These are phyloP conservation scores for Drosophila ohnishii DNA, from an alignment of 1,140 invertebrate genomes.

Conservation along the genomic window DNA sequence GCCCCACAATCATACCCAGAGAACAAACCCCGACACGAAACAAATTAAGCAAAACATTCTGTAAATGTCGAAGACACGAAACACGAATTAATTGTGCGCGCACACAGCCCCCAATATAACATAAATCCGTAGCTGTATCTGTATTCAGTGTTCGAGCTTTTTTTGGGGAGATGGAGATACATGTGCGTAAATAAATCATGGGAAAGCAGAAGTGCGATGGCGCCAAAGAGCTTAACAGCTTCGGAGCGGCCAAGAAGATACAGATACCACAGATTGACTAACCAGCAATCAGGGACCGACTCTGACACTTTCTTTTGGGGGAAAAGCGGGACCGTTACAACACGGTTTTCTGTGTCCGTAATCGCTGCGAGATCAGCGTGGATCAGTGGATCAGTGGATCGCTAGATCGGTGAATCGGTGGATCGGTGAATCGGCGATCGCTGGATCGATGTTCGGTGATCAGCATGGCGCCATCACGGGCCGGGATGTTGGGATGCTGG, in stretches of 20 bases:
- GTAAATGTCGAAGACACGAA: slow-evolving; percentile 73
- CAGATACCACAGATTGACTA: slow-evolving; percentile 37
- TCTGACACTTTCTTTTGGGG: slow-evolving; percentile 69
- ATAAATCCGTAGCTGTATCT: slow-evolving; percentile 20
- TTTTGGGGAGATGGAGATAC: slow-evolving; percentile 55
- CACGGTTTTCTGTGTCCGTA: slow-evolving; percentile 45
- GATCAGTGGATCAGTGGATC: slow-evolving; percentile 40
- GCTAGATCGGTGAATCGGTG: slow-evolving; percentile 17
- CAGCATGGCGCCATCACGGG: slow-evolving; percentile 64
- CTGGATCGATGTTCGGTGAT: slow-evolving; percentile 53
- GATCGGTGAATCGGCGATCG: slow-evolving; percentile 21
- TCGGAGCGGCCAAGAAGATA: slow-evolving; percentile 20
- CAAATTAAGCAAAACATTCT: slow-evolving; percentile 81
- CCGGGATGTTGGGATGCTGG: slow-evolving; percentile 1
- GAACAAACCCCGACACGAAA: slow-evolving; percentile 45
- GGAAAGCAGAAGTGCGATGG: slow-evolving; percentile 55
- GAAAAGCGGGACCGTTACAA: slow-evolving; percentile 61
- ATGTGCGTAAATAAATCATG: slow-evolving; percentile 74
- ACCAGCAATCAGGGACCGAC: slow-evolving; percentile 33
- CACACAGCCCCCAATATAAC: slow-evolving; percentile 25
- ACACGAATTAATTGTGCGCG: slow-evolving; percentile 69
- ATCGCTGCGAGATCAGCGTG: slow-evolving; percentile 46
- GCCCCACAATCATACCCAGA: neutral
- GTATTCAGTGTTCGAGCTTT: slow-evolving; percentile 23
- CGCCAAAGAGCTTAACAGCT: slow-evolving; percentile 68